phyloP scores from a whole-genome alignment of 2,797 vertebrate genomes.

The Pangasius sanitwongsei region DNA sequence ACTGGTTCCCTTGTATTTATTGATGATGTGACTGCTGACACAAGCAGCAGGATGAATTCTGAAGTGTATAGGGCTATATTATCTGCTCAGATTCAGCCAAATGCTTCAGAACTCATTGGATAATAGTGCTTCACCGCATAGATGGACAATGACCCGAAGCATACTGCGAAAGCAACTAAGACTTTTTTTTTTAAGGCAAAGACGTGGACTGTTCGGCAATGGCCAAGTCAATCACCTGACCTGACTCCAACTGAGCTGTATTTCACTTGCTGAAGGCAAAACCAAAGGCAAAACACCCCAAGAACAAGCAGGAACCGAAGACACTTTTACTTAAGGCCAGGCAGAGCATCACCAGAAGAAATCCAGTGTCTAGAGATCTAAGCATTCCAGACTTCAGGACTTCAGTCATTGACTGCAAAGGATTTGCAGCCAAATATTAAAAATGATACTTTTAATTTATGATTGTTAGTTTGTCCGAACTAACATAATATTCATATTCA shows the following conservation, averaged over 20 bases:
- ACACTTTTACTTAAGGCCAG: background rate
- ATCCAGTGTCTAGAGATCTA: background rate
- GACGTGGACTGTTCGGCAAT: background rate
- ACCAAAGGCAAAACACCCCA: background rate
- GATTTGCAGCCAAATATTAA: conserved; percentile 4
- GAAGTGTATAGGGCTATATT: background rate
- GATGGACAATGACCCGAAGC: conserved; percentile 29
- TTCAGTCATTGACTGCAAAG: background rate
- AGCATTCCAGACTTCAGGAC: background rate
- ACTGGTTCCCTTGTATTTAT: background rate
- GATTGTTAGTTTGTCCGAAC: background rate
- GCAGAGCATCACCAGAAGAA: background rate
- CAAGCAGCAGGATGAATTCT: background rate
- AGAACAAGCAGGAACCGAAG: background rate
- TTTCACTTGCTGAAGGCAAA: background rate
- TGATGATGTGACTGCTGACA: background rate
- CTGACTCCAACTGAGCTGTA: background rate
- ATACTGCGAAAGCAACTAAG: background rate
- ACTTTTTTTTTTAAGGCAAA: background rate
- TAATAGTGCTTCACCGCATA: conserved; percentile 11
- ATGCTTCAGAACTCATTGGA: conserved; percentile 24
- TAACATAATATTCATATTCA: background rate
- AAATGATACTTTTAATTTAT: background rate
- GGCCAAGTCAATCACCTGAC: background rate
- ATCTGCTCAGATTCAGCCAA: background rate